Evolutionary conservation across 2,113 vertebrate species (phyloP), one percentile per base, ranked within the genome.

Genomic region (Caloenas nicobarica): DNA sequence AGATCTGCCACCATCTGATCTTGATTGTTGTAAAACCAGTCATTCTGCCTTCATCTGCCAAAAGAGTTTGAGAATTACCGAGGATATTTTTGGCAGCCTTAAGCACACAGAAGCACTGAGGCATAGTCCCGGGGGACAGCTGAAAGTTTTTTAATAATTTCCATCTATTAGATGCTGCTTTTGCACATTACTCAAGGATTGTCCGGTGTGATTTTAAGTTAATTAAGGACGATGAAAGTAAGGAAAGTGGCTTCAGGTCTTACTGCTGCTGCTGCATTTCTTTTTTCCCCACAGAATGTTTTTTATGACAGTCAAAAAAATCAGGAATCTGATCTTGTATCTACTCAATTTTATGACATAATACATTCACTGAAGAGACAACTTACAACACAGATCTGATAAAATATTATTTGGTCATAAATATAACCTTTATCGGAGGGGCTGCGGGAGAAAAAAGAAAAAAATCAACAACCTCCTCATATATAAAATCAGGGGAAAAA

Each of bases 1-100:
- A 96, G 93, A 95, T 95, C 91, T 93, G 89, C 95, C 93, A 92
- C 89, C 96, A 97, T 97, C 91, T 95, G 95, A 97, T 95, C 95
- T 72, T 88, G 89, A 94, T 92, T 97, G 95, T 96, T 97, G 94
- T 95, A 96, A 97, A 95, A 93, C 95, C 89, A 96, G 93, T 95
- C 96, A 95, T 85, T 92, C 95, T 81, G 93, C 94, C 91, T 97
- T 95, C 94, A 95, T 95, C 91, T 95, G 96, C 91, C 95, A 96
- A 60, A 95, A 92, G 95, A 93, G 69, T 91, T 58, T 81, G 64
- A 93, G 94, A 96, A 92, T 95, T 96, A 91, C 86, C 36, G 42
- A 81, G 91, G 95, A 86, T 95, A 96, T 95, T 96, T 96, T 87
- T 95, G 94, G 94, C 94, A 95, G 65, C 33, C 69, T 91, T 71